A percentile compares a stretch with the other conserved stretches of the same genome.
Evolutionary conservation across 2,888 invertebrate genomes (phyloP).

Genomic region (Nemotelus nigrinus): DNA sequence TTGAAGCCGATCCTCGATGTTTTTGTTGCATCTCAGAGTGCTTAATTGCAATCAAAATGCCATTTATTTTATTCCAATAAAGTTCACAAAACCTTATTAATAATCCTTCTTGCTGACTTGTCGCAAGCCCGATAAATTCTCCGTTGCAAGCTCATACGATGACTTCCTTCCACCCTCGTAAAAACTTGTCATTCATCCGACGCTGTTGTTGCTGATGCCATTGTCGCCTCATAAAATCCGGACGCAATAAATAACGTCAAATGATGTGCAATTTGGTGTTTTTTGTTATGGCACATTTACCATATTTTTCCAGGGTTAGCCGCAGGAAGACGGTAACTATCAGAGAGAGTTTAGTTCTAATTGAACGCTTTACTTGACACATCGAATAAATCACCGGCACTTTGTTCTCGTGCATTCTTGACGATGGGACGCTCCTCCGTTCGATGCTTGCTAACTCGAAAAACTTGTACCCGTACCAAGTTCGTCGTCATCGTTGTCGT

Average conservation of each 20-base stretch:
- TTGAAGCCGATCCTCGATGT: too few relatives aligned
- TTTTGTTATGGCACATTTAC: slow-evolving; percentile 41
- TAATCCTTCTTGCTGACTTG: not conserved
- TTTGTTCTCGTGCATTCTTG: slow-evolving; percentile 34
- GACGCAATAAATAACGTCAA: slow-evolving; percentile 45
- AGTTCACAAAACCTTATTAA: not conserved
- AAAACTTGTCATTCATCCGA: slow-evolving; percentile 41
- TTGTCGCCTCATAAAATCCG: slow-evolving; percentile 45
- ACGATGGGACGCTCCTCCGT: slow-evolving; percentile 19
- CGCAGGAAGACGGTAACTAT: slow-evolving; percentile 43
- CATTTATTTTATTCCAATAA: not conserved
- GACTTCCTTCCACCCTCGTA: slow-evolving; percentile 29
- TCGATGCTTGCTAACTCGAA: not conserved
- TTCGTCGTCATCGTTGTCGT: slow-evolving; percentile 12
- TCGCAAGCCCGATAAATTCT: not conserved
- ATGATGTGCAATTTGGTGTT: slow-evolving; percentile 44
- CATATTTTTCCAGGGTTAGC: slow-evolving; percentile 40
- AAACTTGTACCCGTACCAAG: too few relatives aligned
- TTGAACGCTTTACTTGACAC: slow-evolving; percentile 66
- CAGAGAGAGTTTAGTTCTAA: slow-evolving; percentile 58
- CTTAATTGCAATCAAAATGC: not conserved
- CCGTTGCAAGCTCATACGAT: not conserved
- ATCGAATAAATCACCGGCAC: slow-evolving; percentile 63
- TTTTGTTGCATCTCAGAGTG: not conserved
- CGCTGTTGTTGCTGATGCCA: slow-evolving; percentile 39